These are phyloP conservation scores for Orestias chungarensis DNA, from an alignment of 2,797 vertebrate genomes.

Conservation along the genomic window DNA sequence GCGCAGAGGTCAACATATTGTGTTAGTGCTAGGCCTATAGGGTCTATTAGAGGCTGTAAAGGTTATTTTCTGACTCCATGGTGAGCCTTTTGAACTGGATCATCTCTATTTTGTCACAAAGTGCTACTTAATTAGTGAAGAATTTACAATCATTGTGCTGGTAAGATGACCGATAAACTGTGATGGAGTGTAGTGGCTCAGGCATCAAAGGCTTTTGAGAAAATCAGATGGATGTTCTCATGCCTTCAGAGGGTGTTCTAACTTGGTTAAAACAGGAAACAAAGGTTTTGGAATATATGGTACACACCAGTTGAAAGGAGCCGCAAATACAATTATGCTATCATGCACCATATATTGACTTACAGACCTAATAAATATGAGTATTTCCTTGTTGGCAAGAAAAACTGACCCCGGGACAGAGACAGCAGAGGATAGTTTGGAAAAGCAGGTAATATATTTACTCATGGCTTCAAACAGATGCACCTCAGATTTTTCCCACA, in stretches of 20 bases:
- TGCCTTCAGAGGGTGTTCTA: constrained; percentile 36
- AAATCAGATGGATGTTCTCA: constrained; percentile 76
- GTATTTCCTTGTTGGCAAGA: constrained; percentile 3
- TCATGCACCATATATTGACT: neutral
- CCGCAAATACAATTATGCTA: neutral
- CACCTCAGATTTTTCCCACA: constrained; percentile 36
- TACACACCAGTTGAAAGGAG: constrained; percentile 1
- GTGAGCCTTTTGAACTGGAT: constrained; percentile 81
- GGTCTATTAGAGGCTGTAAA: constrained; percentile 84
- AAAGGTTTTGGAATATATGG: constrained; percentile 50
- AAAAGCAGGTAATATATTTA: constrained; percentile 53
- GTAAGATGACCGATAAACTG: constrained; percentile 85
- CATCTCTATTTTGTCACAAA: constrained; percentile 87
- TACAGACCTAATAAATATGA: neutral
- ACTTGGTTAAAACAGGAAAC: constrained; percentile 58
- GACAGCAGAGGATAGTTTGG: constrained; percentile 36
- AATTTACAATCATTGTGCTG: constrained; percentile 82
- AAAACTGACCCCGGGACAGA: neutral
- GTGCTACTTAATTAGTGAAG: constrained; percentile 87
- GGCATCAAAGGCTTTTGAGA: constrained; percentile 71
- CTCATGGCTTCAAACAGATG: constrained; percentile 55
- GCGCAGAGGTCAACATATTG: constrained; percentile 90
- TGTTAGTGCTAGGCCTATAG: constrained; percentile 74
- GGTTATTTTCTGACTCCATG: constrained; percentile 84
- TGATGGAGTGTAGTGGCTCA: constrained; percentile 71